These are phyloP conservation scores for Tonatia bakeri DNA, from an alignment of 2,113 vertebrate genomes.

Conservation along the genomic window DNA sequence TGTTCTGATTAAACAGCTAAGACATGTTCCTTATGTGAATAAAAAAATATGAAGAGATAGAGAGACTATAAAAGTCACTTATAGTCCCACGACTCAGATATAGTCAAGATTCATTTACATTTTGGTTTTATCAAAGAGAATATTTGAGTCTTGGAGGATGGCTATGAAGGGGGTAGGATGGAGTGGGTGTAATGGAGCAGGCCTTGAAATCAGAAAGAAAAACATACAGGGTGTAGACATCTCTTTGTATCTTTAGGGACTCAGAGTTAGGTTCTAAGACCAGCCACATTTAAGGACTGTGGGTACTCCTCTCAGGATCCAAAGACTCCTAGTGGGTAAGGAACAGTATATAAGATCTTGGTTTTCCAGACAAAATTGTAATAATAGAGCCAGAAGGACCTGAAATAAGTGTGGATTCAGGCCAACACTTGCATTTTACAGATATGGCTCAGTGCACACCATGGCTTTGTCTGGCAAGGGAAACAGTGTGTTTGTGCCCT, in stretches of 20 bases:
- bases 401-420: neutral
- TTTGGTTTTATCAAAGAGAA: neutral
- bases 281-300: neutral
- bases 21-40: neutral
- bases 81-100: neutral
- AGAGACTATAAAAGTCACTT: neutral
- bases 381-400: neutral
- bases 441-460: neutral
- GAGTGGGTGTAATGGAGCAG: neutral
- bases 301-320: neutral
- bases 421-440: neutral
- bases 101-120: neutral
- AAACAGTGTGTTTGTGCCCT: neutral
- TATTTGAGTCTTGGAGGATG: neutral
- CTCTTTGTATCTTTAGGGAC: neutral
- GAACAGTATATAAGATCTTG: neutral
- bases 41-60: neutral
- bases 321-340: neutral
- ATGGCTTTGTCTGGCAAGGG: neutral
- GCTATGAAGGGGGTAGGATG: neutral
- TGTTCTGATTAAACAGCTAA: neutral
- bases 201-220: neutral
- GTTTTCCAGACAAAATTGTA: neutral
- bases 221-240: fast-evolving
- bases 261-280: neutral